Evolutionary conservation across 35 echinoderm and acorn worm species (phyloP).

Genomic region (Ptychodera flava): DNA sequence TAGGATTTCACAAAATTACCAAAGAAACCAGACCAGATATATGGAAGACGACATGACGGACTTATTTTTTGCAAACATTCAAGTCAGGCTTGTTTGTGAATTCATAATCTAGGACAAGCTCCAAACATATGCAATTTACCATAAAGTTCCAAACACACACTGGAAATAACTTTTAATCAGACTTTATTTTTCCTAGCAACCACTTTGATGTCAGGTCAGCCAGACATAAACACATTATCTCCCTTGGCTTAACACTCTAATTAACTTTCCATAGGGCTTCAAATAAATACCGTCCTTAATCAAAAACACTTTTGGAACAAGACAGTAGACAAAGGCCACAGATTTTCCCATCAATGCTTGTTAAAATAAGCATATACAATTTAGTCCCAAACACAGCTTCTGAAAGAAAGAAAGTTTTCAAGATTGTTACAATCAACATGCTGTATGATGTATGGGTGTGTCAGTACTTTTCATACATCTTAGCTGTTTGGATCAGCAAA

Average conservation of each 20-base stretch:
- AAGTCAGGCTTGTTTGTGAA: too few relatives aligned
- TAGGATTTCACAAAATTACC: too few relatives aligned
- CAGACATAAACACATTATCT: background rate
- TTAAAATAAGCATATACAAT: background rate
- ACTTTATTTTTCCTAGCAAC: background rate
- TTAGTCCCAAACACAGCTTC: background rate
- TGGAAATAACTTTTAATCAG: background rate
- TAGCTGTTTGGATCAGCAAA: too few relatives aligned
- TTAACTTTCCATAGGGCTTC: background rate
- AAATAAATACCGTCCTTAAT: background rate
- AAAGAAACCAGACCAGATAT: too few relatives aligned
- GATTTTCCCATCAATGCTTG: background rate
- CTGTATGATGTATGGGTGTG: background rate
- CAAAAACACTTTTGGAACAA: background rate
- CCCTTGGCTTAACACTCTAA: background rate
- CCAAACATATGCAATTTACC: too few relatives aligned
- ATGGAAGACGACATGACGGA: too few relatives aligned
- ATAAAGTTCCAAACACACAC: too few relatives aligned
- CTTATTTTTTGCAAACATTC: too few relatives aligned
- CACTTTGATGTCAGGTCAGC: background rate
- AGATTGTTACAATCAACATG: background rate
- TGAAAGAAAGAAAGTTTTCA: background rate
- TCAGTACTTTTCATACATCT: background rate
- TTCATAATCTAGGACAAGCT: too few relatives aligned
- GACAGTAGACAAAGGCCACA: background rate